A percentile compares a stretch with the other conserved stretches of the same genome.
Conservation (phyloP, 1,140 invertebrate genomes). For the Lycorma delicatula region DNA sequence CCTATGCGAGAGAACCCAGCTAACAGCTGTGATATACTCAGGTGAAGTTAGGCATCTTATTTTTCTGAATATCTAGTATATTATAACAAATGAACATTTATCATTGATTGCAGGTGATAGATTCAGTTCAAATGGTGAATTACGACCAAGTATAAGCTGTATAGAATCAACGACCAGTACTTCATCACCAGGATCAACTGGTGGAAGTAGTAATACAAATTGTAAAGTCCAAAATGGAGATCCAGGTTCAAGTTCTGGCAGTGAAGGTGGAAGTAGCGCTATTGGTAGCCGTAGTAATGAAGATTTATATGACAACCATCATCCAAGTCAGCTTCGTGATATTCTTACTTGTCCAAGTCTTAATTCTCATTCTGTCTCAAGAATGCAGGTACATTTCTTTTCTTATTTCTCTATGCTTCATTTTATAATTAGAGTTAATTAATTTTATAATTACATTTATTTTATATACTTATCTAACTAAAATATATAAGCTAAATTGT, state of each 20-base stretch:
- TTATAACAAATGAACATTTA: too few species aligned
- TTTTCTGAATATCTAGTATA: too few species aligned
- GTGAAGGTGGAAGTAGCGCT: slow-evolving; percentile 9
- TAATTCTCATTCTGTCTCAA: background rate
- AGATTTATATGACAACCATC: background rate
- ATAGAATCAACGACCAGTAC: slow-evolving; percentile 20
- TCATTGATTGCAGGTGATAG: too few species aligned
- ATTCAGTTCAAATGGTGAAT: too few species aligned
- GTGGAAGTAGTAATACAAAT: background rate
- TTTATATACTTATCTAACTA: too few species aligned
- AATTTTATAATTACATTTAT: too few species aligned
- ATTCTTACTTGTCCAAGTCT: slow-evolving; percentile 23
- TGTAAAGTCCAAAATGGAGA: background rate
- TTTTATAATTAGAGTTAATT: background rate
- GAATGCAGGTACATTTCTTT: slow-evolving; percentile 3
- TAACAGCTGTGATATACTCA: too few species aligned
- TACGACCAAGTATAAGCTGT: too few species aligned
- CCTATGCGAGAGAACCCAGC: too few species aligned
- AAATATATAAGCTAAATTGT: too few species aligned
- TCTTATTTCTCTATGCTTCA: background rate
- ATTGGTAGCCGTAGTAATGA: background rate
- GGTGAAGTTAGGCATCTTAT: too few species aligned
- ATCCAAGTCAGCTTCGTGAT: slow-evolving; percentile 22
- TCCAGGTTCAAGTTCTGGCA: slow-evolving; percentile 14
- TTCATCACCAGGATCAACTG: slow-evolving; percentile 2